Base-by-base conservation (phyloP, 2,797 vertebrate genomes). In the Eleutherodactylus coqui region DNA sequence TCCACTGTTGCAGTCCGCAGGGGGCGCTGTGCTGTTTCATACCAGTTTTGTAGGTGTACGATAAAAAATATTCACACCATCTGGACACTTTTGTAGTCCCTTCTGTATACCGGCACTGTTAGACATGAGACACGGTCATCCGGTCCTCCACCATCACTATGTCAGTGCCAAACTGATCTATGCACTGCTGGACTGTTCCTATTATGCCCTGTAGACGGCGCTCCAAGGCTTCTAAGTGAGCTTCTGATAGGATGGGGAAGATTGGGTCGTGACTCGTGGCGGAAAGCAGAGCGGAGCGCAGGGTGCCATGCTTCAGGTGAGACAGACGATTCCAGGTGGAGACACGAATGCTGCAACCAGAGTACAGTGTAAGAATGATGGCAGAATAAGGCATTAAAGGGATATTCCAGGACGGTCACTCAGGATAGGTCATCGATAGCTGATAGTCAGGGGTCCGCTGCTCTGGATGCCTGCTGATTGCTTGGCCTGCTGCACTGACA, bases 251-350 rank as follows among this genome's bases (percentile, higher is more conserved):
- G 89, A 97, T 94, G 0, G 98, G 97, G 17, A 94, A 91, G 89
- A 97, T 94, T 43, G 98, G 97, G 92, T 99, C 98, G 0, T 97
- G 97, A 0, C 89, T 93, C 87, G 96, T 94, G 41, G 97, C 97
- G 70, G 96, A 95, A 2, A 94, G 95, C 96, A 99, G 95, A 27
- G 96, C 95, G 81, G 97, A 95, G 81, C 96, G 98, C 89, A 99
- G 92, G 24, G 94, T 95, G 55, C 97, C 96, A 0, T 95, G 92
- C 91, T 95, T 97, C 88, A 99, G 93, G 85, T 96, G 95, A 91
- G 96, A 98, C 53, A 99, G 89, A 75, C 98, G 94, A 92, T 98
- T 98, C 98, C 98, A 99, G 0, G 98, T 99, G 49, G 98, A 99
- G 81, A 99, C 96, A 0, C 98, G 95, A 36, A 99, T 92, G 94